Conservation (phyloP, 1,140 invertebrate genomes). For the Cyrtorhinus lividipennis region DNA sequence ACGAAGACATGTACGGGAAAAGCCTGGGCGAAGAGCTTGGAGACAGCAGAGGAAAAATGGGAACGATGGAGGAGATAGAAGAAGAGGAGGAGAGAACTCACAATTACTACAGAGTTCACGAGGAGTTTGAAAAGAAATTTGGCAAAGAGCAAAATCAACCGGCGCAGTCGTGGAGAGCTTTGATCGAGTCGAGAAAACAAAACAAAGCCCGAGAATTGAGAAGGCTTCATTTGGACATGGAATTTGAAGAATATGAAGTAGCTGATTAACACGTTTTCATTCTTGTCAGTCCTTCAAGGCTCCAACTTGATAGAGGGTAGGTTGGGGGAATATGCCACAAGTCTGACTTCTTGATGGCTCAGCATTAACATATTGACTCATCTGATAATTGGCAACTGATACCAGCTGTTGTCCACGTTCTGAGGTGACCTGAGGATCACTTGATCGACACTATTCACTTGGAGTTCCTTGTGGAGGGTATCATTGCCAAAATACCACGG, state of each 20-base stretch:
- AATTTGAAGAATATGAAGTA: conserved; percentile 19
- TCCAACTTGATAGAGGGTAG: no score
- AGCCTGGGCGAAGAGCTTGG: conserved; percentile 17
- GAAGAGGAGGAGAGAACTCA: conserved; percentile 9
- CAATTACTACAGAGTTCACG: background rate
- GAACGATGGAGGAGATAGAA: conserved; percentile 13
- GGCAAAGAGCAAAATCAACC: background rate
- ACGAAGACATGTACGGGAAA: conserved; percentile 18
- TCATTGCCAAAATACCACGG: no score
- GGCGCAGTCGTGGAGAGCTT: conserved; percentile 15
- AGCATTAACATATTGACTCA: no score
- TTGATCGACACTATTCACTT: no score
- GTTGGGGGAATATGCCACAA: no score
- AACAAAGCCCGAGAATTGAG: conserved; percentile 2
- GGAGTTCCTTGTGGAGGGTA: no score
- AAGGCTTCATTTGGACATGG: conserved; percentile 15
- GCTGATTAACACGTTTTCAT: no score
- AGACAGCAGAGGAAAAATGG: conserved; percentile 22
- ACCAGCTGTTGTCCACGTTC: no score
- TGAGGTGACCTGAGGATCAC: no score
- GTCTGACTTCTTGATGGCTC: no score
- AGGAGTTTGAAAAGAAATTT: conserved; percentile 2
- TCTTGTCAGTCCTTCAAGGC: no score
- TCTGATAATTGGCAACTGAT: no score
- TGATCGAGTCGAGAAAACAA: conserved; percentile 20